Percentiles rank a stretch among this genome's conserved stretches.
These are phyloP conservation scores for Phaethon lepturus DNA, from an alignment of 2,113 vertebrate species.

Conservation along the genomic window DNA sequence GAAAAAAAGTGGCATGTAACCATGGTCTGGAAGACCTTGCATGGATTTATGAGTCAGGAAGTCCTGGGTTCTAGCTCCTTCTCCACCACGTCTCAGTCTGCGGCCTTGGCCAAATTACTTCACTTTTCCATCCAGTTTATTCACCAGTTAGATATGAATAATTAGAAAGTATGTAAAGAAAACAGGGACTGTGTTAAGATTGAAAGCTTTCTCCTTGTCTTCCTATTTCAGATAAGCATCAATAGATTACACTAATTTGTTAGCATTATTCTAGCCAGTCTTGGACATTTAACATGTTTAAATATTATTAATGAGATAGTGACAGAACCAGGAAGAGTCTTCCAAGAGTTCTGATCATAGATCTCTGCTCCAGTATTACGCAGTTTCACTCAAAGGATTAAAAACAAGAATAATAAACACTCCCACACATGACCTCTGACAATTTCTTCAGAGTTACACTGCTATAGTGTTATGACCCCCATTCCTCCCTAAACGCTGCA, in stretches of 20 bases:
- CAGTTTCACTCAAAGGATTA: not conserved
- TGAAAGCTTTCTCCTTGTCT: not conserved
- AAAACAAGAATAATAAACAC: not conserved
- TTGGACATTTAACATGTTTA: not conserved
- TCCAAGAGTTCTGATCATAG: not conserved
- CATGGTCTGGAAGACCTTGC: not conserved
- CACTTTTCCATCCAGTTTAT: slow-evolving; percentile 28
- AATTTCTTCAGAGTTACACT: not conserved
- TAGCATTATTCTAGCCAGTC: not conserved
- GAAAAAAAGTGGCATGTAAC: not conserved
- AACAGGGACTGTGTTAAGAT: not conserved
- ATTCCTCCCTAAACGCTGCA: not conserved
- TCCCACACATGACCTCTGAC: not conserved
- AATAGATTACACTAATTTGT: not conserved
- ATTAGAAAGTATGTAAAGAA: slow-evolving; percentile 6
- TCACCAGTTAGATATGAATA: slow-evolving; percentile 26
- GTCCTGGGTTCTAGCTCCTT: not conserved
- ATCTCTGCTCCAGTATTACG: not conserved
- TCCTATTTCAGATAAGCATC: not conserved
- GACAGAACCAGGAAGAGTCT: not conserved
- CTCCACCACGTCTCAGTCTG: not conserved
- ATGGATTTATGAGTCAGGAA: slow-evolving; percentile 23
- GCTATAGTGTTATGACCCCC: not conserved
- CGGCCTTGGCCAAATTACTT: slow-evolving; percentile 1
- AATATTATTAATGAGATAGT: not conserved